Percentiles rank a stretch among this genome's conserved stretches.
Evolutionary conservation across 2,888 invertebrate species (phyloP).

Genomic region (Tigriopus californicus): DNA sequence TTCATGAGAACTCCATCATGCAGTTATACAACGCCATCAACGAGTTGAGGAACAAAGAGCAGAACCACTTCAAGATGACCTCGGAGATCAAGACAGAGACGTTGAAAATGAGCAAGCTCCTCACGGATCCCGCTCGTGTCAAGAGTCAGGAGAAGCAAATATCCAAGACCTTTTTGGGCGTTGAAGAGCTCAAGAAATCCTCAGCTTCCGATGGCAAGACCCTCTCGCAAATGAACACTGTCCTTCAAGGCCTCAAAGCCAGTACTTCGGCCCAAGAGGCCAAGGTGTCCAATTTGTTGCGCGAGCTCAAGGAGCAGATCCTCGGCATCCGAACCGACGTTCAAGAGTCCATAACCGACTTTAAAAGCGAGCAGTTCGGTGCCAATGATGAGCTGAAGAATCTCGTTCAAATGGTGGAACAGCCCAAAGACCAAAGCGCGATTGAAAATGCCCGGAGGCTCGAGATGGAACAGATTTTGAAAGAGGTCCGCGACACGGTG

Average conservation of each 20-base stretch:
- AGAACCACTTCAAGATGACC: not conserved
- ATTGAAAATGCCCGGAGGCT: too few relatives aligned
- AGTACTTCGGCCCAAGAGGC: not conserved
- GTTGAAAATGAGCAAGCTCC: not conserved
- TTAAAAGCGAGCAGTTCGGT: too few relatives aligned
- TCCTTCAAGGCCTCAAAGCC: conserved; percentile 3
- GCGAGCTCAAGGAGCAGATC: not conserved
- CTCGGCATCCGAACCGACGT: too few relatives aligned
- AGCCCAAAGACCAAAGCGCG: too few relatives aligned
- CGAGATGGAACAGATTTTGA: too few relatives aligned
- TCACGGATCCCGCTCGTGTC: not conserved
- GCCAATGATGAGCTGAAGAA: too few relatives aligned
- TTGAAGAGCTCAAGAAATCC: not conserved
- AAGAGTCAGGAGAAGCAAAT: not conserved
- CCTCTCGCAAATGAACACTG: conserved; percentile 7
- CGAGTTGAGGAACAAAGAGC: not conserved
- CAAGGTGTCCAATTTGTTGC: not conserved
- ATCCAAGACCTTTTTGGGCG: not conserved
- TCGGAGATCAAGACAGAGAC: not conserved
- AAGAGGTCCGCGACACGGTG: too few relatives aligned
- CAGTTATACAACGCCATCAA: not conserved
- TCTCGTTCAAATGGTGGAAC: too few relatives aligned
- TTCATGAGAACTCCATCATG: not conserved
- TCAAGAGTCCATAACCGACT: too few relatives aligned
- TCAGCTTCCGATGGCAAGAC: not conserved